Evolutionary conservation across 2,888 invertebrate species (phyloP).

Genomic region (Penaeus monodon): DNA sequence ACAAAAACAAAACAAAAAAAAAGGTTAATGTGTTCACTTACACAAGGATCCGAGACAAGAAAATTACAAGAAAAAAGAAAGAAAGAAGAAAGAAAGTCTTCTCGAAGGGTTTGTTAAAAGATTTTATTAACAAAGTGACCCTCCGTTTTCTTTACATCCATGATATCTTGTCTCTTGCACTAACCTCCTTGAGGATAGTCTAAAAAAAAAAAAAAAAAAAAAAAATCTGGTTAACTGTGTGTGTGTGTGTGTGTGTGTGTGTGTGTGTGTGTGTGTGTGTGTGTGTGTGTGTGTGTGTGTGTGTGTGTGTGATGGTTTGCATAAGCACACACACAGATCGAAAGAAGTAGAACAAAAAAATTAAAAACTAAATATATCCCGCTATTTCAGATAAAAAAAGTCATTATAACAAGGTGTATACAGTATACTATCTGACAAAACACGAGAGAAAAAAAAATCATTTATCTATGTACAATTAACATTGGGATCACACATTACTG

Average conservation of each 20-base stretch:
- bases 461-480: conserved; percentile 27
- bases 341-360: not conserved
- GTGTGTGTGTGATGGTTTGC: not conserved
- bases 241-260: not conserved
- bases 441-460: not conserved
- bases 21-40: no score
- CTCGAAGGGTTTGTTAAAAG: no score
- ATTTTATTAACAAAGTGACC: no score
- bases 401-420: not conserved
- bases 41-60: no score
- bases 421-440: not conserved
- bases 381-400: conserved; percentile 3
- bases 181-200: no score
- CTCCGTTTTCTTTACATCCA: no score
- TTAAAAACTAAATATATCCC: not conserved
- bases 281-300: not conserved
- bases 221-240: no score
- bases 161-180: no score
- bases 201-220: no score
- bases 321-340: not conserved
- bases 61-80: no score
- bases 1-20: no score
- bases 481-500: conserved; percentile 1
- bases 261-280: conserved; percentile 2
- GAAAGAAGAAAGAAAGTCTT: no score